A percentile compares a stretch with the other conserved stretches of the same genome.
Evolutionary conservation across 2,888 invertebrate species (phyloP).

Genomic region (Invenusta paracnida): DNA sequence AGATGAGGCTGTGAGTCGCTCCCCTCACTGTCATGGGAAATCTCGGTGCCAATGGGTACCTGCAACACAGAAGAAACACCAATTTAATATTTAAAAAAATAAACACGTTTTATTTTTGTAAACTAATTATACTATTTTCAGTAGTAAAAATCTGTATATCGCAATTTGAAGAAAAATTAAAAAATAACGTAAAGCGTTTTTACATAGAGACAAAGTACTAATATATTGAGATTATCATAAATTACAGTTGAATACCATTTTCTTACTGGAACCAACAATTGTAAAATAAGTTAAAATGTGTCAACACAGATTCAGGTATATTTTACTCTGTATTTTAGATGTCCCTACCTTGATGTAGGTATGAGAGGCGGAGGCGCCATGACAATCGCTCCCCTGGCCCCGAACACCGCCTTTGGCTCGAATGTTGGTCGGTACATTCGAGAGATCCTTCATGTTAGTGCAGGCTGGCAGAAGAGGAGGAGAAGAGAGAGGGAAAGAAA

Average conservation of each 20-base stretch:
- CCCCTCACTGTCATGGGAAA: too few relatives aligned
- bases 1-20: neutral
- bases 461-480: too few relatives aligned
- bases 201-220: too few relatives aligned
- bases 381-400: constrained; percentile 72
- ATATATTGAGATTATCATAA: too few relatives aligned
- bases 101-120: neutral
- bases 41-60: constrained; percentile 34
- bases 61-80: neutral
- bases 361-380: constrained; percentile 76
- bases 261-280: too few relatives aligned
- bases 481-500: constrained; percentile 44
- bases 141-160: too few relatives aligned
- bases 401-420: constrained; percentile 70
- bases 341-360: constrained; percentile 63
- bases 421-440: constrained; percentile 66
- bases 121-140: neutral
- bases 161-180: too few relatives aligned
- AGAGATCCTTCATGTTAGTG: constrained; percentile 69
- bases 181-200: too few relatives aligned
- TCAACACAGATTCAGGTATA: too few relatives aligned
- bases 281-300: too few relatives aligned
- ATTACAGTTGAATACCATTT: too few relatives aligned
- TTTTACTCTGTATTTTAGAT: too few relatives aligned
- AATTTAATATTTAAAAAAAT: neutral